Base-by-base conservation (phyloP, 2,113 vertebrate genomes). In the Amia ocellicauda region DNA sequence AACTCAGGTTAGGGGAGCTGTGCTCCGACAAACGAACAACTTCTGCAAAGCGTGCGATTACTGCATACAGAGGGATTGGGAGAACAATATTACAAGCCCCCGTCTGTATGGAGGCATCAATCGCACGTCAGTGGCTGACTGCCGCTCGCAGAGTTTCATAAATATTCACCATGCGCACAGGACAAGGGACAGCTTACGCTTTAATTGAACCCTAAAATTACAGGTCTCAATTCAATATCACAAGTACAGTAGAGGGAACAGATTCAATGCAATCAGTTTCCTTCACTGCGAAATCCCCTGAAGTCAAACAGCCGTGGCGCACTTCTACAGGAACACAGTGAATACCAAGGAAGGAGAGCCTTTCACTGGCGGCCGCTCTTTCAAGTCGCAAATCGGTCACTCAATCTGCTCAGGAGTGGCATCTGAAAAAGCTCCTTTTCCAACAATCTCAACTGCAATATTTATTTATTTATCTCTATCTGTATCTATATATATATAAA, bases 1-100 rank as follows among this genome's bases (percentile, higher is more conserved):
- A 58, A 31, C 23, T 43, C 47, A 51, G 58, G 49, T 53, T 24
- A 52, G 17, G n/a, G 50, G 58, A 66, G 49, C 24, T 11, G 22
- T 19, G 31, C 42, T 40, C 14, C 26, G 45, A 60, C 47, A 29
- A 47, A 66, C 41, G 29, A 36, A 59, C 54, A 41, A 28, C 55
- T 31, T 42, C 56, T 57, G 47, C 22, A n/a, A 20, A 11, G 23
- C 26, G 17, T 26, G 10, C 19, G 28, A 23, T 58, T 42, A 29
- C 28, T 49, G 45, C 47, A 41, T 28, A 29, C 42, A 19, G 36
- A 45, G 49, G 29, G 19, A 16, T 23, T 26, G 58, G 11, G 40
- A 60, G 19, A 45, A 45, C 42, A 20, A 29, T 19, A 43, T 59
- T 52, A 27, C 10, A 11, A 11, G 49, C 31, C 23, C 19, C 24